phyloP scores from a whole-genome alignment of 2,113 vertebrate genomes.

The Cyprinodon variegatus region DNA sequence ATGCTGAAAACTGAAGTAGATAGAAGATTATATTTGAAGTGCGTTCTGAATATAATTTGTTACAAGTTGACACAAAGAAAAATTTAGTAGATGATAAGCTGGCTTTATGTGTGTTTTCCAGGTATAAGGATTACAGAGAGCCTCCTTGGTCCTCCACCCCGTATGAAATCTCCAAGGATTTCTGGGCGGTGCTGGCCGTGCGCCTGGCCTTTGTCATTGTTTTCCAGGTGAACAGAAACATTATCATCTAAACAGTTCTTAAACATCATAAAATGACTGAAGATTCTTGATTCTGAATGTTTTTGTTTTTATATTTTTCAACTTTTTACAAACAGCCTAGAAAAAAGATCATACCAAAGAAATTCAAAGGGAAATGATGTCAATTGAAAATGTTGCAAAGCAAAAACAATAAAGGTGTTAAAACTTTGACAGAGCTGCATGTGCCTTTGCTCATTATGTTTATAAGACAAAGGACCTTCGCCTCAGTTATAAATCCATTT shows the following conservation, averaged over 20 bases:
- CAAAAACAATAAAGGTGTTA: too few species aligned
- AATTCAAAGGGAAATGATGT: too few species aligned
- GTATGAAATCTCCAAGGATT: conserved; percentile 95
- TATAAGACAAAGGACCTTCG: neutral
- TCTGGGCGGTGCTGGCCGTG: conserved; percentile 94
- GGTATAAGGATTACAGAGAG: conserved; percentile 98
- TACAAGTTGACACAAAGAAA: too few species aligned
- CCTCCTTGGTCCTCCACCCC: conserved; percentile 90
- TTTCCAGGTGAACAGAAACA: conserved; percentile 87
- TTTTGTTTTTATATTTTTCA: neutral
- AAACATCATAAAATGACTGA: neutral
- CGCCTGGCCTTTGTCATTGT: conserved; percentile 95
- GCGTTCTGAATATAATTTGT: too few species aligned
- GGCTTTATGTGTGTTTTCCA: conserved; percentile 56
- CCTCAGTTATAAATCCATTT: neutral
- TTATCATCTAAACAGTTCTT: neutral
- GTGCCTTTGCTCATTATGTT: neutral
- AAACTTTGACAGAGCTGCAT: too few species aligned
- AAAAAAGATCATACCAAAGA: too few species aligned
- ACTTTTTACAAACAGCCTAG: too few species aligned
- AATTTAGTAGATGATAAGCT: neutral
- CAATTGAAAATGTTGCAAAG: too few species aligned
- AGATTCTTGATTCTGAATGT: neutral
- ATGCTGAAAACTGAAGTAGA: too few species aligned
- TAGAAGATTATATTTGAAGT: too few species aligned